phyloP scores from a whole-genome alignment of 1,140 invertebrate genomes.

The Hesperophylax magnus region DNA sequence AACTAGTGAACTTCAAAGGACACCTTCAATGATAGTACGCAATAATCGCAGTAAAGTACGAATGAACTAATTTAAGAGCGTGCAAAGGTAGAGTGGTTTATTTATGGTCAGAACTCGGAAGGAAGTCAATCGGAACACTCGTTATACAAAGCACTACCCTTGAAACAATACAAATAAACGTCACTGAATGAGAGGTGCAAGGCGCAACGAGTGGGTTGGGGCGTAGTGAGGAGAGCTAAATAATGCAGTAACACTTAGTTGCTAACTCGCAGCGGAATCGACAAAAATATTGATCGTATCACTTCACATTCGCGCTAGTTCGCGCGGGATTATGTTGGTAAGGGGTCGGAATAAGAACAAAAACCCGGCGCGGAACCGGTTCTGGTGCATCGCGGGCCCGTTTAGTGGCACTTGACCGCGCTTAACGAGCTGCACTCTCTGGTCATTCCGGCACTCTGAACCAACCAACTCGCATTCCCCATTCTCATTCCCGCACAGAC shows the following conservation, averaged over 20 bases:
- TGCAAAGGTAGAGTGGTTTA: no score
- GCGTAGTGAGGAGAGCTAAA: constrained; percentile 1
- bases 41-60: no score
- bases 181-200: neutral
- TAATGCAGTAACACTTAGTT: constrained; percentile 27
- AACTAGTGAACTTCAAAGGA: no score
- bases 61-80: no score
- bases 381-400: constrained; percentile 38
- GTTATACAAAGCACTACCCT: no score
- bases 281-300: constrained; percentile 35
- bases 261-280: constrained; percentile 35
- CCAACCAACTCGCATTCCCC: no score
- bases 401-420: constrained; percentile 40
- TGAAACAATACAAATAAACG: no score
- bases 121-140: no score
- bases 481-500: constrained; percentile 30
- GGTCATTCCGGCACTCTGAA: neutral
- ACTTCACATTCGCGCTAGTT: constrained; percentile 30
- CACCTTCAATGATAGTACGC: no score
- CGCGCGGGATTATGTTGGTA: constrained; percentile 21
- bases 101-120: no score
- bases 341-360: constrained; percentile 5
- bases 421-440: constrained; percentile 10
- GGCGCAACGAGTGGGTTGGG: neutral
- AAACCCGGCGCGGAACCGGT: constrained; percentile 29